These are phyloP conservation scores for Bursaphelenchus mucronatus DNA, from an alignment of 1,140 invertebrate species.

Conservation along the genomic window DNA sequence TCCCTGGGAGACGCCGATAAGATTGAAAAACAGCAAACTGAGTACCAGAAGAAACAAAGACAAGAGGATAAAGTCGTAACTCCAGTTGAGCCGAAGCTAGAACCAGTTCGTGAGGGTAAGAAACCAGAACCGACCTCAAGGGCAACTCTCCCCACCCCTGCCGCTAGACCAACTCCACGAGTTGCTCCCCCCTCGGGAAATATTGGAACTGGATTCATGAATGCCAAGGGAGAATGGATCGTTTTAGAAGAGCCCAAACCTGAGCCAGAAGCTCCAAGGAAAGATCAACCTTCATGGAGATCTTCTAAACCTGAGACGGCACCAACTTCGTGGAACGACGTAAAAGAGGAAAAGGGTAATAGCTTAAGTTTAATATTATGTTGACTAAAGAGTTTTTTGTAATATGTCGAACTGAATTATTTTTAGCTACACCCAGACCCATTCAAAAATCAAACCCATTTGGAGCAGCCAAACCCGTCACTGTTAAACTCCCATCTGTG, in stretches of 20 bases:
- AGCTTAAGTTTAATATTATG: no score
- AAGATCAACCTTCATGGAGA: no score
- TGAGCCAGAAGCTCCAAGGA: background rate
- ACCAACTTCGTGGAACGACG: no score
- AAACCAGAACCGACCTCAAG: background rate
- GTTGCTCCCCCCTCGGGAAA: conserved; percentile 1
- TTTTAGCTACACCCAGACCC: no score
- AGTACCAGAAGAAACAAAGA: background rate
- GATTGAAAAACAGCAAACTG: conserved; percentile 16
- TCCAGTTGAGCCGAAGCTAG: background rate
- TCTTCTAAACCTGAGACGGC: no score
- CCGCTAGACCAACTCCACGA: conserved; percentile 1
- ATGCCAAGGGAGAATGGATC: conserved; percentile 17
- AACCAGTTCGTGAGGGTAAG: background rate
- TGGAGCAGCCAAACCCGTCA: no score
- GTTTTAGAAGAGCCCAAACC: background rate
- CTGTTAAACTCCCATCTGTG: no score
- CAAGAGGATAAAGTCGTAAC: background rate
- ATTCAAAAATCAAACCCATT: no score
- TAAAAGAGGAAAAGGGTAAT: no score
- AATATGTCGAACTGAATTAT: no score
- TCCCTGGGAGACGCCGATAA: conserved; percentile 15
- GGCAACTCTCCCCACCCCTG: background rate
- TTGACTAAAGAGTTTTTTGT: no score
- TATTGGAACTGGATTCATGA: conserved; percentile 8